These are phyloP conservation scores for Oreochromis mossambicus DNA, from an alignment of 2,797 vertebrate genomes.

Conservation along the genomic window DNA sequence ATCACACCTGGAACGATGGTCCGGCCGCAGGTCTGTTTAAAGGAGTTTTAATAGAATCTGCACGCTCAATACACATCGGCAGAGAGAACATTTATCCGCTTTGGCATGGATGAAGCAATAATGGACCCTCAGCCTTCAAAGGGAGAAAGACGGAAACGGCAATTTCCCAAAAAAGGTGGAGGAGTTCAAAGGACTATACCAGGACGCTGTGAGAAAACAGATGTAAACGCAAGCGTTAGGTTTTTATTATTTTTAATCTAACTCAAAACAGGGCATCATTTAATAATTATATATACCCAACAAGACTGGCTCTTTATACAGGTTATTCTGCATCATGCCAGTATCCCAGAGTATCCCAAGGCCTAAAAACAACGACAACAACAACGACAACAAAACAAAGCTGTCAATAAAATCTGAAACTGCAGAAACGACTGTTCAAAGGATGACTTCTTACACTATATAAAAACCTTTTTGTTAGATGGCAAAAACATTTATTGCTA, in stretches of 20 bases:
- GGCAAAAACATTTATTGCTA: background rate
- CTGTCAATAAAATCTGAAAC: background rate
- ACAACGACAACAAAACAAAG: background rate
- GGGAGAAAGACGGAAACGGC: conserved; percentile 31
- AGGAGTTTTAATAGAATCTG: conserved; percentile 72
- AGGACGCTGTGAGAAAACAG: background rate
- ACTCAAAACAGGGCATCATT: background rate
- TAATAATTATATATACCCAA: background rate
- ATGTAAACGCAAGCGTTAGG: background rate
- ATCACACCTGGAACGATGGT: conserved; percentile 57
- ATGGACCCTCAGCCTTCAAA: conserved; percentile 58
- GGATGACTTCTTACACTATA: background rate
- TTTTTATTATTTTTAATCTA: background rate
- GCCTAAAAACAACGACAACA: background rate
- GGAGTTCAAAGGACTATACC: background rate
- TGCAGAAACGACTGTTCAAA: background rate
- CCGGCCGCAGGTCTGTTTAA: conserved; percentile 47
- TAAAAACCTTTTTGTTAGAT: background rate
- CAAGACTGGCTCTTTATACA: background rate
- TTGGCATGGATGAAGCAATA: conserved; percentile 58
- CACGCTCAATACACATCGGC: conserved; percentile 77
- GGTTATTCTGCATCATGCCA: background rate
- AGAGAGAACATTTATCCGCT: conserved; percentile 75
- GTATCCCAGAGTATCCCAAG: background rate
- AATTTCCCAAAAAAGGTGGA: conserved; percentile 20